Evolutionary conservation across 2,113 vertebrate species (phyloP).

Genomic region (Ursus arctos): DNA sequence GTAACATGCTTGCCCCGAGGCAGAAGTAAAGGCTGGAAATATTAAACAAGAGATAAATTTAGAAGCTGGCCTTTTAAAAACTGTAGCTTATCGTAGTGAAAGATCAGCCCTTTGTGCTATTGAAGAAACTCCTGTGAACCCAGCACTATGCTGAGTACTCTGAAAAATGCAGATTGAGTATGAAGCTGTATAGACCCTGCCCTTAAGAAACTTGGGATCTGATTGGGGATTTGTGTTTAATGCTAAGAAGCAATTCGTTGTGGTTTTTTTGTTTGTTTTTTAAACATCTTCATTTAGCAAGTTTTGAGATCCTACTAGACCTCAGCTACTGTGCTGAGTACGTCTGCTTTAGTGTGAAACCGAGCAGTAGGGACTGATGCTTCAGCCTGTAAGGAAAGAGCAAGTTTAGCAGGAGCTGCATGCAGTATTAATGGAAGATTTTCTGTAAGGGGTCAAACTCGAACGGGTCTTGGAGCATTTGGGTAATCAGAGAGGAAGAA

Average conservation of each 20-base stretch:
- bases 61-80: neutral
- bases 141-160: neutral
- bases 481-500: neutral
- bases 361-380: neutral
- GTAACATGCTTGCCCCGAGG: neutral
- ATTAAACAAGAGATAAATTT: neutral
- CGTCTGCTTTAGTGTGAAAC: neutral
- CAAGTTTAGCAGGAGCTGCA: too few species aligned
- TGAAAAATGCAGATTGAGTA: neutral
- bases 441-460: neutral
- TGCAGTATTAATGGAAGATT: neutral
- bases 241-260: neutral
- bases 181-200: neutral
- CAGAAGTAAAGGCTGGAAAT: slow-evolving; percentile 3
- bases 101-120: neutral
- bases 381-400: neutral
- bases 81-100: neutral
- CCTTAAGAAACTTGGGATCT: neutral
- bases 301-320: neutral
- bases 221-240: neutral
- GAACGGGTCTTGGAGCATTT: neutral
- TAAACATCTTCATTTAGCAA: neutral
- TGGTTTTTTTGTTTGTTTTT: neutral
- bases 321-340: neutral
- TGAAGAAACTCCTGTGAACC: neutral